A percentile compares a stretch with the other conserved stretches of the same genome.
Conservation (phyloP, 2,113 vertebrate species). For the Stictonetta naevosa region DNA sequence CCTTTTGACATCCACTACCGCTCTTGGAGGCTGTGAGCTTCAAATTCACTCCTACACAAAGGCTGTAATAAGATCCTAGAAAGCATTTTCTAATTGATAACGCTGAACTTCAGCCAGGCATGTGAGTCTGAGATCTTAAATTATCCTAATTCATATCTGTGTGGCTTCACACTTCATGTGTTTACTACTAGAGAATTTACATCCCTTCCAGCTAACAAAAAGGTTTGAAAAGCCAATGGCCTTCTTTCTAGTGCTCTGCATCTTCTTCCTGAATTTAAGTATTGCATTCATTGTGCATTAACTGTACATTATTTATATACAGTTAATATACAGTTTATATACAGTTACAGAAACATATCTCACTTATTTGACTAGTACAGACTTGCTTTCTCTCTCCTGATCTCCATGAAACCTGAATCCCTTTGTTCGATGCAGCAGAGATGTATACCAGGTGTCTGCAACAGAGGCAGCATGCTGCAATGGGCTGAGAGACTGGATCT, state of each 20-base stretch:
- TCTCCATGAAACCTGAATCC: neutral
- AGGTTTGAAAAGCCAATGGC: neutral
- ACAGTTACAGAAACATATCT: neutral
- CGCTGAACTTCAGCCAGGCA: neutral
- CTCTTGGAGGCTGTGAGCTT: neutral
- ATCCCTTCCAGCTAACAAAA: neutral
- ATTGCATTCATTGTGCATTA: neutral
- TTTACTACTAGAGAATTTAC: neutral
- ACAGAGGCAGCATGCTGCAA: neutral
- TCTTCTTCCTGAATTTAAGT: neutral
- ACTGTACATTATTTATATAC: neutral
- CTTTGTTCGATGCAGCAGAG: neutral
- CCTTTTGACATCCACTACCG: neutral
- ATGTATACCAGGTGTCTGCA: neutral
- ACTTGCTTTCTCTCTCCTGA: neutral
- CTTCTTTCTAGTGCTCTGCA: neutral
- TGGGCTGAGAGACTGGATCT: neutral
- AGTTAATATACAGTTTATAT: no score
- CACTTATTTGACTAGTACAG: neutral
- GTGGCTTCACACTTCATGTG: neutral
- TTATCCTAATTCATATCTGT: neutral
- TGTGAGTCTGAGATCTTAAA: neutral
- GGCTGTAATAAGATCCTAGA: neutral
- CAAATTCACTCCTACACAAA: conserved; percentile 16
- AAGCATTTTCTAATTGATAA: conserved; percentile 24